Conservation (phyloP, 2,888 invertebrate genomes). For the Uropetala carovei region DNA sequence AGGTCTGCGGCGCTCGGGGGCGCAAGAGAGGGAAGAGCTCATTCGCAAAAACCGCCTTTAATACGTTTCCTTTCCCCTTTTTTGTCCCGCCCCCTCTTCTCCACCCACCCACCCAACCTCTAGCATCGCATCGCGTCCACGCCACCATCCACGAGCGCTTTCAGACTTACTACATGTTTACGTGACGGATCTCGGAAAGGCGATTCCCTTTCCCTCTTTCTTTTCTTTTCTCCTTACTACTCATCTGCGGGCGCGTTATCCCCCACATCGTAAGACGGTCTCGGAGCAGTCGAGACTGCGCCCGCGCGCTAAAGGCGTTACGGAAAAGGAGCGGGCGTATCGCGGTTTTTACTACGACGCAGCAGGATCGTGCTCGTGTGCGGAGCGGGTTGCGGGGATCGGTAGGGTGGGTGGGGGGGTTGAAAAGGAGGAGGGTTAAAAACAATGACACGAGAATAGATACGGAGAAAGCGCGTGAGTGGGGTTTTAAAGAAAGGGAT, state of each 20-base stretch:
- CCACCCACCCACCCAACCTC: neutral
- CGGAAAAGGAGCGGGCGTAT: neutral
- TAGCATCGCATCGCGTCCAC: neutral
- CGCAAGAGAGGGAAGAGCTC: neutral
- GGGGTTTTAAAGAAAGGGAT: neutral
- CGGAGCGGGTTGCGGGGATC: neutral
- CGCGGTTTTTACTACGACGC: slow-evolving; percentile 5
- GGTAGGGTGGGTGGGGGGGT: neutral
- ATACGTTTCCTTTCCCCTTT: neutral
- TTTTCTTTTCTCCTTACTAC: neutral
- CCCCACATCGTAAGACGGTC: neutral
- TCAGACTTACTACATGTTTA: neutral
- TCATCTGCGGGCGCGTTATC: neutral
- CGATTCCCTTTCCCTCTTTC: neutral
- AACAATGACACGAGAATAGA: neutral
- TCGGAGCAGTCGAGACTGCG: neutral
- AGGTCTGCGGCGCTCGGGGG: neutral
- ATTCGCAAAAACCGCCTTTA: neutral
- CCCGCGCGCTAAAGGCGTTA: neutral
- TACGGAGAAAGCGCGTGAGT: neutral
- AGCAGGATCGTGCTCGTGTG: neutral
- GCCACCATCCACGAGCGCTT: neutral
- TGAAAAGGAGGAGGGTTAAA: neutral
- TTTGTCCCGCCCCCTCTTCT: neutral
- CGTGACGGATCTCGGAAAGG: neutral